Evolutionary conservation across 2,888 invertebrate species (phyloP).

Genomic region (Portevinia maculata): DNA sequence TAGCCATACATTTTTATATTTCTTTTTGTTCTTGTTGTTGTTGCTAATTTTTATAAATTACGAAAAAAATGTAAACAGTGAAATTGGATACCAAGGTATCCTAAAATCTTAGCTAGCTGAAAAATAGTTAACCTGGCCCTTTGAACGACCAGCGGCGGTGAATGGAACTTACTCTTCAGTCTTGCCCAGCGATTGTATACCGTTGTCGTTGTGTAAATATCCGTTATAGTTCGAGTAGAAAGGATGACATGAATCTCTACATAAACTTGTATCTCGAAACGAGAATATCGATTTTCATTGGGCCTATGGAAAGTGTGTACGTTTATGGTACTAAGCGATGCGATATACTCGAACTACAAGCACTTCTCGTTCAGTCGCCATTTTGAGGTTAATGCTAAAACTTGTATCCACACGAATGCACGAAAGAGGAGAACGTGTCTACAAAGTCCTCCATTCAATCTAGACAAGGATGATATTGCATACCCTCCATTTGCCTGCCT

Average conservation of each 20-base stretch:
- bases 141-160: slow-evolving; percentile 25
- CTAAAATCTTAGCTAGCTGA: slow-evolving; percentile 3
- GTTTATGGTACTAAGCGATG: slow-evolving; percentile 68
- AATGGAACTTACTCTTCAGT: slow-evolving; percentile 30
- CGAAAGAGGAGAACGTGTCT: slow-evolving; percentile 74
- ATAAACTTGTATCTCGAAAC: slow-evolving; percentile 32
- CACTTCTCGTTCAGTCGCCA: slow-evolving; percentile 73
- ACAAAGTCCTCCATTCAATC: slow-evolving; percentile 74
- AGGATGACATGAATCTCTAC: slow-evolving; percentile 63
- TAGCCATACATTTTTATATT: background rate
- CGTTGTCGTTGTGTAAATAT: slow-evolving; percentile 27
- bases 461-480: slow-evolving; percentile 72
- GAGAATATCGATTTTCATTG: slow-evolving; percentile 72
- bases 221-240: slow-evolving; percentile 51
- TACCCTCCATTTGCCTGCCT: slow-evolving; percentile 45
- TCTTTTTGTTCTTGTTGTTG: background rate
- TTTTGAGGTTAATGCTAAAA: slow-evolving; percentile 76
- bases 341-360: slow-evolving; percentile 54
- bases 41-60: slow-evolving; percentile 45
- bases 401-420: slow-evolving; percentile 70
- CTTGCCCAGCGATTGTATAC: slow-evolving; percentile 34
- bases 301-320: slow-evolving; percentile 60
- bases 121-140: slow-evolving; percentile 26
- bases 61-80: slow-evolving; percentile 36
- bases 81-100: slow-evolving; percentile 44